Conservation (phyloP, 2,113 vertebrate genomes). For the Alethe diademata region DNA sequence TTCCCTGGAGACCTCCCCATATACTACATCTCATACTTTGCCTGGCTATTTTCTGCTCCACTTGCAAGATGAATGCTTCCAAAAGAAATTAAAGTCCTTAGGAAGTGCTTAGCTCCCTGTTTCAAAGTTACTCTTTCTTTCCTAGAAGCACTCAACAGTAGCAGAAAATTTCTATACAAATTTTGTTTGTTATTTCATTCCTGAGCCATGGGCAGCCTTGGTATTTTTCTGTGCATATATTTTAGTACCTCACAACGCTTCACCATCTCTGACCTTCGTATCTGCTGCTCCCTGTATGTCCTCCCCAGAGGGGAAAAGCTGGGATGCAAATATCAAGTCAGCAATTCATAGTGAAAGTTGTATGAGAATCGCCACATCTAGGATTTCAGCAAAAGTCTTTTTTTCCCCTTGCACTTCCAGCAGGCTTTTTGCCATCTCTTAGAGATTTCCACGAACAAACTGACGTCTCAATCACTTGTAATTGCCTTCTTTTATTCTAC, state of each 20-base stretch:
- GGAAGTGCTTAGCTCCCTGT: not conserved
- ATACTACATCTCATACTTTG: not conserved
- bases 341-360: not conserved
- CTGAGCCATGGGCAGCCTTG: rapidly evolving
- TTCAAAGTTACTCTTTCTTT: conserved; percentile 1
- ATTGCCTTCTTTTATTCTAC: not conserved
- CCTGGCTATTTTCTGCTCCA: not conserved
- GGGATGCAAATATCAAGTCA: not conserved
- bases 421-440: conserved; percentile 8
- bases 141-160: not conserved
- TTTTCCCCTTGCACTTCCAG: not conserved
- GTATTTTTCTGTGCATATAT: not conserved
- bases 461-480: not conserved
- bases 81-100: not conserved
- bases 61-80: not conserved
- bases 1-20: not conserved
- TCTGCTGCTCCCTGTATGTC: not conserved
- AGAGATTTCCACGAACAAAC: not conserved
- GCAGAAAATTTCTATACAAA: not conserved
- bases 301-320: not conserved
- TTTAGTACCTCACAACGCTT: not conserved
- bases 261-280: rapidly evolving
- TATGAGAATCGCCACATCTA: not conserved
- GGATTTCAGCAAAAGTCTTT: not conserved
- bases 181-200: not conserved